Evolutionary conservation across 2,888 invertebrate genomes (phyloP).

Genomic region (Camptogramma bilineatum): DNA sequence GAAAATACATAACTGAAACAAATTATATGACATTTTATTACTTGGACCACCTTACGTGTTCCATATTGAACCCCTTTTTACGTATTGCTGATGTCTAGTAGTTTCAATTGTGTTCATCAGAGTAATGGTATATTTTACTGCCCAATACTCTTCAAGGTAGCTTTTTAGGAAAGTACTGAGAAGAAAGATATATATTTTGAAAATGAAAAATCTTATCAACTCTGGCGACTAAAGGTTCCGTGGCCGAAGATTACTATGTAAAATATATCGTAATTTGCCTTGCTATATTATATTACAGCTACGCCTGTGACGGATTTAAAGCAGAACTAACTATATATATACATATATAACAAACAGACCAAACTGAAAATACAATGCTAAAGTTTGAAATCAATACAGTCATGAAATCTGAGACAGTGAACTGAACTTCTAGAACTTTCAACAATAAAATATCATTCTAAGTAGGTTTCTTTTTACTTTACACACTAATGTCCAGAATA

Average conservation of each 20-base stretch:
- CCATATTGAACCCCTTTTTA: conserved; percentile 13
- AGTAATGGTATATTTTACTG: neutral
- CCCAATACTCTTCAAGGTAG: too few species aligned
- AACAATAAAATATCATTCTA: conserved; percentile 17
- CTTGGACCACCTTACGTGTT: conserved; percentile 9
- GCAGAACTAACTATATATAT: too few species aligned
- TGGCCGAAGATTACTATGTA: too few species aligned
- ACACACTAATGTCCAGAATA: conserved; percentile 17
- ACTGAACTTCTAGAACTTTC: conserved; percentile 2
- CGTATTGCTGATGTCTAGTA: neutral
- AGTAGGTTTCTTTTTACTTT: conserved; percentile 10
- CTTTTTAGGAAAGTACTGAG: too few species aligned
- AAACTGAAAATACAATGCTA: neutral
- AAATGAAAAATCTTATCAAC: too few species aligned
- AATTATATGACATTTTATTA: neutral
- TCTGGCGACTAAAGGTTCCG: too few species aligned
- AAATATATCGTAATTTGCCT: too few species aligned
- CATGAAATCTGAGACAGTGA: conserved; percentile 15
- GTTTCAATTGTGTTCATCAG: conserved; percentile 4
- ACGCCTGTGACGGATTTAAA: too few species aligned
- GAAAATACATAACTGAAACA: too few species aligned
- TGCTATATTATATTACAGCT: too few species aligned
- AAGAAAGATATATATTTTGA: neutral
- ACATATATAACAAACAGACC: too few species aligned
- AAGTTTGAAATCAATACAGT: conserved; percentile 5